Conservation (phyloP, 2,888 invertebrate genomes). For the Leptinotarsa haldemani region DNA sequence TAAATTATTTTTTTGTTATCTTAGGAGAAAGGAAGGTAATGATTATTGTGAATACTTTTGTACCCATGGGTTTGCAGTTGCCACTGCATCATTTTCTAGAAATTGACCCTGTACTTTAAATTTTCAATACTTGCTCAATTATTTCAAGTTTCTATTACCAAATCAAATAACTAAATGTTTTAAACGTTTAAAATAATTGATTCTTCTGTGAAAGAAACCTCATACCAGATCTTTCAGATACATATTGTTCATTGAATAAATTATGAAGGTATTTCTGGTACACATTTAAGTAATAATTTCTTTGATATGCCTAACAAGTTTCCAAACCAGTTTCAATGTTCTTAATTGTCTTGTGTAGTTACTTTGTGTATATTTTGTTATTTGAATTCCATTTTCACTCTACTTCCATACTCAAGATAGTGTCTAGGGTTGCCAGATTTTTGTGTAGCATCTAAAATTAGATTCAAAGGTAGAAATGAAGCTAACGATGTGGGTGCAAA, state of each 20-base stretch:
- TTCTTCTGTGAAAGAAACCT: not conserved
- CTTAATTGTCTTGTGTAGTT: not conserved
- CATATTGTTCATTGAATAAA: constrained; percentile 10
- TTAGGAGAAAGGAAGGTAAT: constrained; percentile 6
- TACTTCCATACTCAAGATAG: constrained; percentile 1
- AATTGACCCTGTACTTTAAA: not conserved
- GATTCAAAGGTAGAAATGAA: constrained; percentile 31
- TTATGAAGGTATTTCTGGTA: constrained; percentile 6
- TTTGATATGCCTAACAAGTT: constrained; percentile 10
- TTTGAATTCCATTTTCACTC: constrained; percentile 6
- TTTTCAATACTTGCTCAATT: not conserved
- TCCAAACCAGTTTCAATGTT: constrained; percentile 20
- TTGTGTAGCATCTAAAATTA: constrained; percentile 36
- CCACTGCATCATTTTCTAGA: not conserved
- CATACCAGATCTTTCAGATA: not conserved
- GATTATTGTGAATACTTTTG: constrained; percentile 4
- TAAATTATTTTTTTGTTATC: constrained; percentile 4
- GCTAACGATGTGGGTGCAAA: constrained; percentile 37
- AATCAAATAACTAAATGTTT: too few species aligned
- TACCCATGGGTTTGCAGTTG: not conserved
- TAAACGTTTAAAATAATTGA: not conserved
- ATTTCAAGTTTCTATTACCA: not conserved
- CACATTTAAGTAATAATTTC: constrained; percentile 3
- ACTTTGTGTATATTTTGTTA: constrained; percentile 10
- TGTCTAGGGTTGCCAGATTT: constrained; percentile 34